Base-by-base conservation (phyloP, 2,888 invertebrate species). In the Ernsta delagoae region DNA sequence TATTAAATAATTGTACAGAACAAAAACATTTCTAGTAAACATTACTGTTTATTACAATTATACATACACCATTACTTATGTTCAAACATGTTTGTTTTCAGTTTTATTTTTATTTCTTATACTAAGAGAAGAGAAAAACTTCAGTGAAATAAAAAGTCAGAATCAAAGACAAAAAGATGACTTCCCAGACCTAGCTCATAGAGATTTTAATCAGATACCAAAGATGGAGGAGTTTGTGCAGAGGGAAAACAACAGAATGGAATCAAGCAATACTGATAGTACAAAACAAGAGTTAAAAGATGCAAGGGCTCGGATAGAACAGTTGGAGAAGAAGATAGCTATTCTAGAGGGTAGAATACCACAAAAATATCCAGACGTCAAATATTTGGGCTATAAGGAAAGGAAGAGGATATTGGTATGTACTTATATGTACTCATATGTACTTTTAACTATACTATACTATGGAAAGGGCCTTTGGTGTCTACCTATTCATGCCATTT, bases 361-460 rank as follows among this genome's bases (percentile, higher is more conserved):
- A 0, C 97, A 97, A 78, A 96, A 96, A 75, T 98, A 97, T 92
- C 98, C 98, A 0, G 96, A 97, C 83, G 98, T 99, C 0, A 97
- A 97, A 84, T 98, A 98, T 84, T 94, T 98, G 12, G 98, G 98
- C 76, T 98, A 98, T 85, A 96, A 98, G 81, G 96, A 97, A 75
- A 95, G 99, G 68, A 99, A 98, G 86, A 94, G 99, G 75, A 98
- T 99, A 80, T 91, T 99, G 91, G 97, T 98, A 83, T 89, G 92
- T 80, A 11, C n/a, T n/a, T n/a, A n/a, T n/a, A n/a, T n/a, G n/a
- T n/a, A n/a, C n/a, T n/a, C n/a, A n/a, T n/a, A n/a, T n/a, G n/a
- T n/a, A n/a, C n/a, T n/a, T n/a, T n/a, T n/a, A n/a, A n/a, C n/a
- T n/a, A n/a, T n/a, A n/a, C n/a, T n/a, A n/a, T n/a, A n/a, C n/a